Conservation (phyloP, 2,113 vertebrate species). For the Sinocyclocheilus anophthalmus region DNA sequence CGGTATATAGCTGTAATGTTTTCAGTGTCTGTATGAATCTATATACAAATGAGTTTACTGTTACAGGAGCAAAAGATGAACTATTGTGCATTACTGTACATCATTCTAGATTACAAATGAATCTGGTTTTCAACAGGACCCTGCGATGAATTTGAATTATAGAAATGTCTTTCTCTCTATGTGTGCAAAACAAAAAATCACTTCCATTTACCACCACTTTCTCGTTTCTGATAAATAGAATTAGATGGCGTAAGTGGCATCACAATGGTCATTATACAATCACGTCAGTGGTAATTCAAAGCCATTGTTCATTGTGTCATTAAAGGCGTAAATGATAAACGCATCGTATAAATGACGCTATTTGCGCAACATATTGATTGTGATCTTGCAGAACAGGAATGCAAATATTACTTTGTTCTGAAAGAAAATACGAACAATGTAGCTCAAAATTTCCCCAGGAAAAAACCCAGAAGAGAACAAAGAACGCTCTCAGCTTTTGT, state of each 20-base stretch:
- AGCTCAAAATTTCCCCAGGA: slow-evolving; percentile 23
- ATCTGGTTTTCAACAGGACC: not conserved
- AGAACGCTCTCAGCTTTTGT: slow-evolving; percentile 39
- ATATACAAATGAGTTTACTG: slow-evolving; percentile 40
- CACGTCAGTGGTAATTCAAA: not conserved
- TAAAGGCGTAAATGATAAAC: not conserved
- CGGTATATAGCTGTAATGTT: not conserved
- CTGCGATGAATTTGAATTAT: not conserved
- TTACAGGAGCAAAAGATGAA: slow-evolving; percentile 14
- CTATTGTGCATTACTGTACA: slow-evolving; percentile 9
- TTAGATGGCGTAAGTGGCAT: not conserved
- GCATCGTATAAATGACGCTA: not conserved
- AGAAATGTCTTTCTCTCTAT: not conserved
- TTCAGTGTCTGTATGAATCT: slow-evolving; percentile 25
- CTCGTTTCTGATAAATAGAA: not conserved
- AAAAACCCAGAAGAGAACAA: not conserved
- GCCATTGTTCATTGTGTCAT: not conserved
- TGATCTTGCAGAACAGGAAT: slow-evolving; percentile 22
- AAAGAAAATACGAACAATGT: slow-evolving; percentile 22
- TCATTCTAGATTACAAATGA: not conserved
- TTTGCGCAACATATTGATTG: slow-evolving; percentile 26
- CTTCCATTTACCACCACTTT: not conserved
- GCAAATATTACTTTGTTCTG: slow-evolving; percentile 11
- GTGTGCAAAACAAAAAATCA: slow-evolving; percentile 15
- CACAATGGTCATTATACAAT: not conserved